Evolutionary conservation across 1,140 invertebrate genomes (phyloP).

Genomic region (Notospermus geniculatus): DNA sequence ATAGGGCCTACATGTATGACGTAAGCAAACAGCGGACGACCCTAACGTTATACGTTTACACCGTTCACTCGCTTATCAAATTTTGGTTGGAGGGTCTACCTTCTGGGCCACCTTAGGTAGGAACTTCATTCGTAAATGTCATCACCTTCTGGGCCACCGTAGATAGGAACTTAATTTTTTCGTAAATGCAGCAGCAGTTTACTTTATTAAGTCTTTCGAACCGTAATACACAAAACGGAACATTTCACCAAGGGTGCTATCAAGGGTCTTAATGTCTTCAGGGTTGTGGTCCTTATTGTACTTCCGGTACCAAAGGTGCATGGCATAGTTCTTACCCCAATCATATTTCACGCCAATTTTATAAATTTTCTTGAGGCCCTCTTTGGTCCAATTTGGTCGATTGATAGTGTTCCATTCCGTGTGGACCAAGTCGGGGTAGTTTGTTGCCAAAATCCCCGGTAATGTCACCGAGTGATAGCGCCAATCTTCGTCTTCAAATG

Average conservation of each 20-base stretch:
- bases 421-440: constrained; percentile 3
- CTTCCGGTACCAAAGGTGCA: neutral
- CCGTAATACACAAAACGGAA: neutral
- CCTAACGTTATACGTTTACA: no score
- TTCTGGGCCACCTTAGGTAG: no score
- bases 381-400: constrained; percentile 1
- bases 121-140: no score
- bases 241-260: neutral
- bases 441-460: neutral
- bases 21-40: no score
- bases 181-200: no score
- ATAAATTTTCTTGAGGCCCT: neutral
- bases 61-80: no score
- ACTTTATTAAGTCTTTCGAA: neutral
- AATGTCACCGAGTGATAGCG: neutral
- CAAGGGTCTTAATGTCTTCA: neutral
- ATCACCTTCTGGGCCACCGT: no score
- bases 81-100: no score
- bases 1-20: no score
- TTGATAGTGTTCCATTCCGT: neutral
- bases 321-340: neutral
- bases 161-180: no score
- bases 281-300: neutral
- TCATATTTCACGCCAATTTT: neutral
- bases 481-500: constrained; percentile 1